Base-by-base conservation (phyloP, 2,888 invertebrate species). In the Itoplectis maculator region DNA sequence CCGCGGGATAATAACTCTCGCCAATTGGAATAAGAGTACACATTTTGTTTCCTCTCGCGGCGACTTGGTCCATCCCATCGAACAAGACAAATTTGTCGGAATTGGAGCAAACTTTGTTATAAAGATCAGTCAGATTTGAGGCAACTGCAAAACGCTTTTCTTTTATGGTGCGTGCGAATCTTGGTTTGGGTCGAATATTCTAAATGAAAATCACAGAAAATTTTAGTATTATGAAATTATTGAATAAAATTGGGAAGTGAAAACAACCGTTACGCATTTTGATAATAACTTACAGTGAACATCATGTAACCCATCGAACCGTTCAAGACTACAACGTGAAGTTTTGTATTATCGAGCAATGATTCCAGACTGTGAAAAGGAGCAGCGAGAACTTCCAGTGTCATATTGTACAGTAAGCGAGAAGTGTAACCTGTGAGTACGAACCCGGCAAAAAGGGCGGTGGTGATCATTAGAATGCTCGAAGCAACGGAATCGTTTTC, bases 361-460 rank as follows among this genome's bases (percentile, higher is more conserved):
- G 15, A 9, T 8, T 9, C 70, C 7, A 56, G 15, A 15, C 42
- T 15, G 56, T 56, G 2, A n/a, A 56, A 70, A 4, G 70, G 70
- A 13, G 29, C 23, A 0, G 72, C 15, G 20, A 68, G 15, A 20
- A 68, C 6, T 6, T 68, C 79, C 29, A 79, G 72, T 8, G 86
- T 51, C 76, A 88, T 82, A 35, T 82, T 84, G 29, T 79, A 40
- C 15, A 87, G 79, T n/a, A 89, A 42, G 56, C 87, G 79, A 0
- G 88, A 83, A 11, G 81, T 54, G 47, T 79, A 88, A 1, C 84
- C 68, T 0, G 81, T 69, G 6, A 51, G 70, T 0, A 86, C n/a
- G 20, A 88, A 6, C 35, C 69, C 83, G 8, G 87, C 81, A 61
- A 88, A 88, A 0, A 87, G 2, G 5, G 79, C 76, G n/a, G 83